A percentile compares a stretch with the other conserved stretches of the same genome.
These are phyloP conservation scores for Eristalis pertinax DNA, from an alignment of 2,888 invertebrate species.

Conservation along the genomic window DNA sequence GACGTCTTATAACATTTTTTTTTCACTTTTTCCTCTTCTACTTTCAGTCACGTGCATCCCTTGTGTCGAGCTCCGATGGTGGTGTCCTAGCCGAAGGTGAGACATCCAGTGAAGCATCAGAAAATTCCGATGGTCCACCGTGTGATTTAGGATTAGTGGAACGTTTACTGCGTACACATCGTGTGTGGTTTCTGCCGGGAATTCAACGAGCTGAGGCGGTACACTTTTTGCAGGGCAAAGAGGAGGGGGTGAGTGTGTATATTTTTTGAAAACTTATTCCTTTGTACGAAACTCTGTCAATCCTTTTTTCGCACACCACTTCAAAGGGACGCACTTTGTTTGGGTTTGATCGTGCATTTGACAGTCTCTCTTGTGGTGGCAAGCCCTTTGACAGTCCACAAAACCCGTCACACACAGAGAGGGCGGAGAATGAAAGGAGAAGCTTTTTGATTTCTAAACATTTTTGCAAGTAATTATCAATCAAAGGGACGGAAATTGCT, in stretches of 20 bases:
- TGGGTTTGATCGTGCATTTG: constrained; percentile 51
- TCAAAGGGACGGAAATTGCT: constrained; percentile 61
- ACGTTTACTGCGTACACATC: constrained; percentile 93
- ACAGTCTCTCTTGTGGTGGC: constrained; percentile 57
- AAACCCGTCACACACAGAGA: constrained; percentile 60
- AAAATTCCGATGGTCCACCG: constrained; percentile 84
- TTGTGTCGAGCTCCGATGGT: constrained; percentile 82
- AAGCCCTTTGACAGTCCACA: constrained; percentile 53
- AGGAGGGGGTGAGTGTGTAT: constrained; percentile 90
- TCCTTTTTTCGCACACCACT: constrained; percentile 50
- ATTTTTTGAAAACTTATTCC: background rate
- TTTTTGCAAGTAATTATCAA: constrained; percentile 64
- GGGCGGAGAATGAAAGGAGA: background rate
- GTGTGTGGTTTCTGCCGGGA: constrained; percentile 97
- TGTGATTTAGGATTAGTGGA: constrained; percentile 93
- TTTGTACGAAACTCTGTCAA: constrained; percentile 4
- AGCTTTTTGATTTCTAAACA: constrained; percentile 20
- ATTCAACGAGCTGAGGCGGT: constrained; percentile 96
- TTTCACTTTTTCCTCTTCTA: constrained; percentile 66
- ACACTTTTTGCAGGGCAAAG: constrained; percentile 95
- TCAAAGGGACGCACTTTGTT: constrained; percentile 41
- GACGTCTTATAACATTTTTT: constrained; percentile 3
- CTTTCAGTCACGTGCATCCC: constrained; percentile 81
- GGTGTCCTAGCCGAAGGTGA: constrained; percentile 83
- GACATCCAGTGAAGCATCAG: constrained; percentile 85